These are phyloP conservation scores for Poecilia velifera DNA, from an alignment of 2,797 vertebrate species.

Conservation along the genomic window DNA sequence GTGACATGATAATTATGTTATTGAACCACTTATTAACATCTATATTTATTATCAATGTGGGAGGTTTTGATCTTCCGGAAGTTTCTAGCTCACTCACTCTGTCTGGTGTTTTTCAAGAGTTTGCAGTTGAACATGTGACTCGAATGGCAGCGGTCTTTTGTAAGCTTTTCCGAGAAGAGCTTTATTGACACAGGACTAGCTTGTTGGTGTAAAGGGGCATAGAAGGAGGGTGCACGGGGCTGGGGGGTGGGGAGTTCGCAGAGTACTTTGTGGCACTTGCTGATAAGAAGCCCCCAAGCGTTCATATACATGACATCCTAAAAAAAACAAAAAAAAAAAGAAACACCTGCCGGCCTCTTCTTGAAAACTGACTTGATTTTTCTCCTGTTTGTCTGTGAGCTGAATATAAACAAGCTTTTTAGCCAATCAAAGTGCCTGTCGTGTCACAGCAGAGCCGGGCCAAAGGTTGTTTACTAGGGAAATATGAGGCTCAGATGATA, in stretches of 20 bases:
- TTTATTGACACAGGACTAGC: conserved; percentile 68
- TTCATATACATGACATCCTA: conserved; percentile 51
- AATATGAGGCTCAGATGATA: conserved; percentile 35
- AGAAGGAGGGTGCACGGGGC: background rate
- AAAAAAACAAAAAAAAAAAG: background rate
- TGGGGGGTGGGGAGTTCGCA: conserved; percentile 9
- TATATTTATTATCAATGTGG: background rate
- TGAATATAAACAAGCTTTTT: conserved; percentile 52
- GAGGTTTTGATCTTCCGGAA: background rate
- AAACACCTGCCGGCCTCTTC: conserved; percentile 50
- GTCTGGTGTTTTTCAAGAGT: conserved; percentile 66
- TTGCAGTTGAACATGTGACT: conserved; percentile 78
- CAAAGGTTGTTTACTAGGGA: conserved; percentile 54
- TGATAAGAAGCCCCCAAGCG: conserved; percentile 40
- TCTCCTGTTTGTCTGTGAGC: conserved; percentile 59
- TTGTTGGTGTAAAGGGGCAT: conserved; percentile 16
- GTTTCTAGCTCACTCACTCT: conserved; percentile 9
- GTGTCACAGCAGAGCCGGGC: conserved; percentile 42
- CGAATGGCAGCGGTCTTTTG: conserved; percentile 66
- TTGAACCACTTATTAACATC: background rate
- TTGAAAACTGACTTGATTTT: conserved; percentile 48
- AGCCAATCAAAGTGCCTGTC: conserved; percentile 43
- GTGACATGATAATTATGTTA: background rate
- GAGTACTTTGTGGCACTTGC: conserved; percentile 44
- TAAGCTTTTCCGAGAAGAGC: conserved; percentile 73